Evolutionary conservation across 1,140 invertebrate genomes (phyloP), one percentile per base, ranked within the genome.

Genomic region (Pogonognathellus flavescens): DNA sequence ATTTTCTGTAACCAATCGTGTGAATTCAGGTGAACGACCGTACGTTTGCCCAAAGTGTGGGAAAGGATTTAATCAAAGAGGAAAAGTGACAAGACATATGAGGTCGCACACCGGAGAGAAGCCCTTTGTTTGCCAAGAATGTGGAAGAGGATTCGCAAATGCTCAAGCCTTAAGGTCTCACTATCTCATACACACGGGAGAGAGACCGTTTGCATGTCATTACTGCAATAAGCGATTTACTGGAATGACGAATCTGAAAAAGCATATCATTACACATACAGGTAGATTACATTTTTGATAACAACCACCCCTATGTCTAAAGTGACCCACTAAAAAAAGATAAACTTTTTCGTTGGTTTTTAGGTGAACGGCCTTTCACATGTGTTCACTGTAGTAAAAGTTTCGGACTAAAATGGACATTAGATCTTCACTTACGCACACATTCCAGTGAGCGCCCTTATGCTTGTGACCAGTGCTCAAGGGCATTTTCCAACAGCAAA

Each of bases 1-100:
- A 41, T 41, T 66, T 18, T 41, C 31, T 80, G 89, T n/a, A 0
- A 85, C 90, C 6, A n/a, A 57, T 4, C 10, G 53, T 13, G 6
- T 41, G 93, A 20, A 93, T 89, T 91, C 91, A 7, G 92, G 91
- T 0, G 90, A 91, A 20, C 90, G 92, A 49, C 93, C 93, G 0
- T 93, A 91, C 89, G 87, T 90, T 0, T 94, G 94, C 89, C 80
- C 89, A 0, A 88, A 91, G 8, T 94, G 94, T 89, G 90, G 90
- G 10, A 92, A 92, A 86, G 87, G 90, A 18, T 92, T 92, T 80
- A 89, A 90, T 49, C 89, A 92, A 89, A 91, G 91, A 89, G 91
- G 91, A 83, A 89, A 90, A 55, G 89, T 90, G 1, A 88, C 89
- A 31, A 83, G 87, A 5, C 89, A 90, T 72, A 88, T 87, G 85